Conservation (phyloP, 2,888 invertebrate species). For the Drosophila neonasuta region DNA sequence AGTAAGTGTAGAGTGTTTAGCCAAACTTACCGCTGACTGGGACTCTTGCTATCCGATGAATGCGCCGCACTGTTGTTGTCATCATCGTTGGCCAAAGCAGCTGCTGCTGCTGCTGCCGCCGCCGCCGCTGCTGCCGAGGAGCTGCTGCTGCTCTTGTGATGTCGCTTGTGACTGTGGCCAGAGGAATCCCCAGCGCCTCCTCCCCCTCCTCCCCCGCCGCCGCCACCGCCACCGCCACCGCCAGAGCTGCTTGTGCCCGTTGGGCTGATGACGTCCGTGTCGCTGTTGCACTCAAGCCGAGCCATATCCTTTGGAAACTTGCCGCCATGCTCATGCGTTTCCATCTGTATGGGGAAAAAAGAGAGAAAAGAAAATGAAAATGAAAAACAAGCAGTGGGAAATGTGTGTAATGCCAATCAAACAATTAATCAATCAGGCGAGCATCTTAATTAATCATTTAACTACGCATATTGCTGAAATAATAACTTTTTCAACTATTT, state of each 20-base stretch:
- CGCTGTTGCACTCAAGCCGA: conserved; percentile 75
- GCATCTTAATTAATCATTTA: background rate
- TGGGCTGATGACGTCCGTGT: conserved; percentile 78
- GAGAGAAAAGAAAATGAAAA: conserved; percentile 1
- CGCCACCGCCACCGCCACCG: conserved; percentile 85
- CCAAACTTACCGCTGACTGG: conserved; percentile 85
- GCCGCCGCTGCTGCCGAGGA: conserved; percentile 27
- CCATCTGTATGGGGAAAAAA: conserved; percentile 60
- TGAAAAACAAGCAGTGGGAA: background rate
- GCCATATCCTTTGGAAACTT: conserved; percentile 76
- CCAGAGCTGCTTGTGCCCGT: conserved; percentile 80
- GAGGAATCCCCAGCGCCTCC: conserved; percentile 65
- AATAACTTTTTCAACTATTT: conserved; percentile 4
- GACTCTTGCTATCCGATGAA: conserved; percentile 88
- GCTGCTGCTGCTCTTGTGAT: conserved; percentile 60
- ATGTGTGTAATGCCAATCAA: background rate
- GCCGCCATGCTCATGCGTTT: conserved; percentile 73
- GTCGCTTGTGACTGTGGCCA: conserved; percentile 64
- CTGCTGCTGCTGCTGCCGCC: conserved; percentile 38
- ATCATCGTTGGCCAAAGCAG: conserved; percentile 84
- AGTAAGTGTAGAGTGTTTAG: conserved; percentile 11
- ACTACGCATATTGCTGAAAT: background rate
- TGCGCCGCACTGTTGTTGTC: conserved; percentile 88
- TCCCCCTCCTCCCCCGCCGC: conserved; percentile 78
- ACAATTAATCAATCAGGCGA: background rate